Evolutionary conservation across 2,888 invertebrate species (phyloP), one percentile per base, ranked within the genome.

Genomic region (Drosophila nigricruria): DNA sequence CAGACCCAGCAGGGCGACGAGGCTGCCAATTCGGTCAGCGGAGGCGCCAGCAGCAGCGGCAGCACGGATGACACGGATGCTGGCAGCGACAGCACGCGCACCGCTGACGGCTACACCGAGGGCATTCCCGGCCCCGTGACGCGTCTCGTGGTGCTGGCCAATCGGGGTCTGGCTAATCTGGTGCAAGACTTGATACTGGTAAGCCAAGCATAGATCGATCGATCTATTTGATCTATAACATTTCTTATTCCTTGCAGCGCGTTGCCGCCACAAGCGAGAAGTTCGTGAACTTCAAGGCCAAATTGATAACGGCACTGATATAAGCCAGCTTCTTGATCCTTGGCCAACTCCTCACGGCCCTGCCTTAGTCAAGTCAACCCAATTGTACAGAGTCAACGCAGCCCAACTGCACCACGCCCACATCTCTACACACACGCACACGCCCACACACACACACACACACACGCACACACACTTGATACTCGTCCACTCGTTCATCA

Each of bases 251-350:
- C 45, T 34, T 93, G 60, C 93, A 96, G 96, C 95, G 96, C 89
- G 94, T 97, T 93, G 97, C 97, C 69, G 97, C 97, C 93, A 97
- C 97, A 92, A 97, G 97, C 92, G 97, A 97, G 94, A 95, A 96
- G 93, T 96, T 97, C 94, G 97, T 97, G 92, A 97, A 97, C 96
- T 97, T 97, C 95, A 97, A 97, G 94, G 97, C 97, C 93, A 95
- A 97, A 94, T 94, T 97, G 91, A 96, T 97, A 93, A 97, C 97
- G 91, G 96, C 97, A 88, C 96, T 97, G 93, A 97, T 97, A 94
- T 97, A 97, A 91, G 81, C 49, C 52, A 23, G 52, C 52, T 16
- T 49, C 30, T 32, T 14, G 49, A 23, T 38, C 64, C 36, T 49
- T 68, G 75, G 65, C 64, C 73, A 70, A 52, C 60, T 63, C 65